These are phyloP conservation scores for Pollenia labialis DNA, from an alignment of 2,888 invertebrate genomes.

Conservation along the genomic window DNA sequence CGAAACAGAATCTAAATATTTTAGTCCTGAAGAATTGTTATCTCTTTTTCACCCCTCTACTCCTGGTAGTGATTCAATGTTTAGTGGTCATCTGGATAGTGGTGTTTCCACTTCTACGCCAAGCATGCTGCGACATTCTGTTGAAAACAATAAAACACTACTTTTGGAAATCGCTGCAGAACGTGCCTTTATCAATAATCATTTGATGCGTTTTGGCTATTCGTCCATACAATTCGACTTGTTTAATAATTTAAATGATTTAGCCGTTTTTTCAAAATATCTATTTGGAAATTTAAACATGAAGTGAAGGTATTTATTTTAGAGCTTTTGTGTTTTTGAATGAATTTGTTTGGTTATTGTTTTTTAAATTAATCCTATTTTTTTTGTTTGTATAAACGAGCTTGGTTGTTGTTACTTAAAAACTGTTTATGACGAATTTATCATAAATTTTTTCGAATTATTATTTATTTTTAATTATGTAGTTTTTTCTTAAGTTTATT, in stretches of 20 bases:
- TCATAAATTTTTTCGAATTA: neutral
- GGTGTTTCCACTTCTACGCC: conserved; percentile 56
- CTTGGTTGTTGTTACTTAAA: neutral
- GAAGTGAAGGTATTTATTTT: conserved; percentile 37
- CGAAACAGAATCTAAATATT: conserved; percentile 50
- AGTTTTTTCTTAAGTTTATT: too few species aligned
- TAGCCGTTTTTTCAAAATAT: conserved; percentile 67
- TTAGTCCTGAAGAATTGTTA: conserved; percentile 38
- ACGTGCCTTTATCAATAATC: conserved; percentile 71
- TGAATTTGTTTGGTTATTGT: conserved; percentile 14
- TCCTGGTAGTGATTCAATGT: conserved; percentile 5
- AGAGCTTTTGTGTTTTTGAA: conserved; percentile 18
- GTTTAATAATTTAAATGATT: conserved; percentile 66
- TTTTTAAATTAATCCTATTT: neutral
- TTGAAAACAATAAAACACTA: conserved; percentile 7
- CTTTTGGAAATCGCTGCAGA: conserved; percentile 67
- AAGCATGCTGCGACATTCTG: neutral
- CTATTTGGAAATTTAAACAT: conserved; percentile 52
- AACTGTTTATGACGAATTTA: neutral
- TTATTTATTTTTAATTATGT: neutral
- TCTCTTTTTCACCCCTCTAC: conserved; percentile 17
- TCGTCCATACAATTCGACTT: conserved; percentile 69
- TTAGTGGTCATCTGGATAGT: conserved; percentile 49
- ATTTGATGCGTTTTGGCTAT: conserved; percentile 64
- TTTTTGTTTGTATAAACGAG: neutral